phyloP scores from a whole-genome alignment of 2,113 vertebrate genomes.

The Theristicus caerulescens region DNA sequence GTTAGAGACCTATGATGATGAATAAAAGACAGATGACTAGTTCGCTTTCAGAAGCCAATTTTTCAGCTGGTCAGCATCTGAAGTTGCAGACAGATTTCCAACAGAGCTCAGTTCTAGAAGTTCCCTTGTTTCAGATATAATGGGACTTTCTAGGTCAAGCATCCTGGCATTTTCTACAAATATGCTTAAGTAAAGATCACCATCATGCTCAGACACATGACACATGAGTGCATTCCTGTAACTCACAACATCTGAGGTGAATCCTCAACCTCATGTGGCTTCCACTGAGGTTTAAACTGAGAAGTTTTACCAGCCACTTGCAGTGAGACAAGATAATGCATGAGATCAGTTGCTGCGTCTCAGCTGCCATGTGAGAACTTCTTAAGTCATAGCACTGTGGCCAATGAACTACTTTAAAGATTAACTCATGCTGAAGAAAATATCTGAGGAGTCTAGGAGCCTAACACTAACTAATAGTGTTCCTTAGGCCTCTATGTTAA shows the following conservation, averaged over 20 bases:
- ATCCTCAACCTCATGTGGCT: background rate
- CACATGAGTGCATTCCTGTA: background rate
- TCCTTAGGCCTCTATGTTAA: background rate
- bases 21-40: slow-evolving; percentile 12
- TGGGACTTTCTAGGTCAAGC: background rate
- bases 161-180: background rate
- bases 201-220: background rate
- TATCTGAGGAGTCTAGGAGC: background rate
- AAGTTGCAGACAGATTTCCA: background rate
- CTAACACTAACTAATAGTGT: background rate
- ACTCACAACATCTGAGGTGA: background rate
- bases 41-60: background rate
- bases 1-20: background rate
- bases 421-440: background rate
- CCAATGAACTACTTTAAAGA: background rate
- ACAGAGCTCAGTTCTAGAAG: background rate
- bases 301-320: background rate
- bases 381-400: background rate
- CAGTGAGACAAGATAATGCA: background rate
- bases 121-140: background rate
- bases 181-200: background rate
- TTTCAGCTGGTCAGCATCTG: background rate
- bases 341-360: background rate
- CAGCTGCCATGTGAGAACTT: background rate
- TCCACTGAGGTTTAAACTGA: background rate